These are phyloP conservation scores for Atherinomorus stipes DNA, from an alignment of 2,113 vertebrate genomes.

Conservation along the genomic window DNA sequence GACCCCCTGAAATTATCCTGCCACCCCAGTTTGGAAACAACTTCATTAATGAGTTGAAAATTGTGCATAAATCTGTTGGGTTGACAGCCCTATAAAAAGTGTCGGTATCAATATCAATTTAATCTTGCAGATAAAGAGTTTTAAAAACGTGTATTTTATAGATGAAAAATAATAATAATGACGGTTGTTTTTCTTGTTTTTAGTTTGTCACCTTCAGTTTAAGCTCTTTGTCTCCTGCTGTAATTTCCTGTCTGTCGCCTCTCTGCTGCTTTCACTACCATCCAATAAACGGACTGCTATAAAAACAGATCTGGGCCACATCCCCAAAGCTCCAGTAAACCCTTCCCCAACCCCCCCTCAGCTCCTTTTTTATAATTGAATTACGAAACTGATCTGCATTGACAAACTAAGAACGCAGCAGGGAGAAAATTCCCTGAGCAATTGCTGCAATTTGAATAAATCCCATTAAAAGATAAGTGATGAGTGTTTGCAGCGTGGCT, in stretches of 20 bases:
- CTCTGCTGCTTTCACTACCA: background rate
- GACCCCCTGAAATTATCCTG: too few relatives aligned
- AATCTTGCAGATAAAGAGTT: too few relatives aligned
- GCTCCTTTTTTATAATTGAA: slow-evolving; percentile 34
- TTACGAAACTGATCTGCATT: slow-evolving; percentile 42
- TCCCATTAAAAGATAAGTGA: slow-evolving; percentile 49
- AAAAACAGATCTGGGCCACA: slow-evolving; percentile 22
- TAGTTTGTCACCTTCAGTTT: slow-evolving; percentile 10
- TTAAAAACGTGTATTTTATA: background rate
- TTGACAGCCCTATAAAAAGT: too few relatives aligned
- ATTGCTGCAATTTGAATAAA: slow-evolving; percentile 46
- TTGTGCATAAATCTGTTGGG: too few relatives aligned
- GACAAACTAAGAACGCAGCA: slow-evolving; percentile 9
- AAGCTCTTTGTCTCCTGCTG: slow-evolving; percentile 13
- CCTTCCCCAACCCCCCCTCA: background rate
- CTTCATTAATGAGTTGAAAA: too few relatives aligned
- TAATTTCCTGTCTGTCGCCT: slow-evolving; percentile 29
- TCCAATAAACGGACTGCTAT: slow-evolving; percentile 27
- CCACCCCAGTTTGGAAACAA: too few relatives aligned
- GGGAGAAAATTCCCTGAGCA: background rate
- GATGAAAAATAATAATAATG: background rate
- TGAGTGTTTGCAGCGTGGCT: slow-evolving; percentile 16
- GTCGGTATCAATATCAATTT: too few relatives aligned
- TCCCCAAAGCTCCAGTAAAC: slow-evolving; percentile 13
- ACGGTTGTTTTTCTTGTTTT: background rate